phyloP scores from a whole-genome alignment of 2,888 invertebrate genomes.

The Caradrina clavipalpis region DNA sequence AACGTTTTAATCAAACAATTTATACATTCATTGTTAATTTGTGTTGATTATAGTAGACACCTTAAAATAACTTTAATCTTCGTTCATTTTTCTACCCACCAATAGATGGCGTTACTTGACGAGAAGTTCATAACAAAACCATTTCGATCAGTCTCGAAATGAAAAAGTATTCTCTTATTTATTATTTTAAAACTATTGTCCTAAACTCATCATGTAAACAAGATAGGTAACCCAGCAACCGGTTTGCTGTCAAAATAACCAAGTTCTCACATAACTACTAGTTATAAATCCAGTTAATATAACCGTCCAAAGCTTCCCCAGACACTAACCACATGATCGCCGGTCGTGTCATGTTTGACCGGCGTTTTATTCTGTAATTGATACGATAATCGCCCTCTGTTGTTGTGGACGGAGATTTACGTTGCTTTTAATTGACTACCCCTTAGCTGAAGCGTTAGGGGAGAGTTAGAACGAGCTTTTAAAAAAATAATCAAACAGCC shows the following conservation, averaged over 20 bases:
- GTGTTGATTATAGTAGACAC: no score
- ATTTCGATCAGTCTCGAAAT: no score
- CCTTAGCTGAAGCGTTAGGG: constrained; percentile 5
- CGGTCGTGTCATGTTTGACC: constrained; percentile 60
- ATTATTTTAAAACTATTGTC: no score
- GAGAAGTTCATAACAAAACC: not conserved
- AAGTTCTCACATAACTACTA: not conserved
- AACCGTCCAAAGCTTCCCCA: constrained; percentile 59
- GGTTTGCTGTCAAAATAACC: not conserved
- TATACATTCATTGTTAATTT: not conserved
- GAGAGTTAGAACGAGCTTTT: not conserved
- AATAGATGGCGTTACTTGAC: constrained; percentile 35
- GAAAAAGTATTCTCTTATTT: no score
- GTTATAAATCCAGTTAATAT: constrained; percentile 13
- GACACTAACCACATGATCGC: constrained; percentile 79
- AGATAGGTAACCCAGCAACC: not conserved
- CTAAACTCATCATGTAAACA: no score
- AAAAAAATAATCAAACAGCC: not conserved
- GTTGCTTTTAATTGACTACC: constrained; percentile 58
- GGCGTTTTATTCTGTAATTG: constrained; percentile 74
- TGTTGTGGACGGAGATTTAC: constrained; percentile 72
- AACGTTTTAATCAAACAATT: not conserved
- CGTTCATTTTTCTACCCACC: not conserved
- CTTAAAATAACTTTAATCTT: no score
- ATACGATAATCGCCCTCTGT: constrained; percentile 83